These are phyloP conservation scores for Petromus typicus DNA, from an alignment of 2,113 vertebrate genomes.

Conservation along the genomic window DNA sequence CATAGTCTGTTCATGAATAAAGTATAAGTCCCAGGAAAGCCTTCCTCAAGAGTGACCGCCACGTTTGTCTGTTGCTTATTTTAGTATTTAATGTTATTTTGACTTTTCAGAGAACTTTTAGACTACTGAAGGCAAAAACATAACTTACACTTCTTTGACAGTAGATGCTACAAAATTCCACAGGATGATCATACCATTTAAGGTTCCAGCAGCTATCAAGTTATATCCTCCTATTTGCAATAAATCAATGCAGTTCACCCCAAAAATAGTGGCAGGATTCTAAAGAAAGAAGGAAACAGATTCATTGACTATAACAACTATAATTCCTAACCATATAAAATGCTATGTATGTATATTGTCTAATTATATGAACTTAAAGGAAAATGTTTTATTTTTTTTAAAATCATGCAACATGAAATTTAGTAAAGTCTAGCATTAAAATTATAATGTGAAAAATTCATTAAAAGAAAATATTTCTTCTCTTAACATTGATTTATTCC, in stretches of 20 bases:
- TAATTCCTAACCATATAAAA: background rate
- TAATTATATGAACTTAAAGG: background rate
- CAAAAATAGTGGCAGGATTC: constrained; percentile 57
- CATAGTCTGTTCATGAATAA: background rate
- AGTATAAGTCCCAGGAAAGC: background rate
- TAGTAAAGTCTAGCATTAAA: background rate
- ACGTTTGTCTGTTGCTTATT: background rate
- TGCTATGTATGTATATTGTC: background rate
- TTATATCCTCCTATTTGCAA: constrained; percentile 80
- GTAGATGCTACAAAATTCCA: constrained; percentile 84
- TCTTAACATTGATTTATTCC: background rate
- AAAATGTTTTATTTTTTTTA: background rate
- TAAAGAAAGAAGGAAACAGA: constrained; percentile 69
- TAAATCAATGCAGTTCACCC: constrained; percentile 85
- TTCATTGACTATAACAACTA: background rate
- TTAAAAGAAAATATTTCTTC: background rate
- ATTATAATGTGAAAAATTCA: background rate
- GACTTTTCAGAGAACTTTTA: background rate
- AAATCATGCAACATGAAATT: background rate
- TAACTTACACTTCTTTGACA: constrained; percentile 86
- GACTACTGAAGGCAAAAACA: constrained; percentile 29
- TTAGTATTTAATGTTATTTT: background rate
- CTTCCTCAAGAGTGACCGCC: background rate
- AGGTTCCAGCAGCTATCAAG: constrained; percentile 84
- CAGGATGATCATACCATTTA: constrained; percentile 83